These are phyloP conservation scores for Hemithea aestivaria DNA, from an alignment of 2,888 invertebrate species.

Conservation along the genomic window DNA sequence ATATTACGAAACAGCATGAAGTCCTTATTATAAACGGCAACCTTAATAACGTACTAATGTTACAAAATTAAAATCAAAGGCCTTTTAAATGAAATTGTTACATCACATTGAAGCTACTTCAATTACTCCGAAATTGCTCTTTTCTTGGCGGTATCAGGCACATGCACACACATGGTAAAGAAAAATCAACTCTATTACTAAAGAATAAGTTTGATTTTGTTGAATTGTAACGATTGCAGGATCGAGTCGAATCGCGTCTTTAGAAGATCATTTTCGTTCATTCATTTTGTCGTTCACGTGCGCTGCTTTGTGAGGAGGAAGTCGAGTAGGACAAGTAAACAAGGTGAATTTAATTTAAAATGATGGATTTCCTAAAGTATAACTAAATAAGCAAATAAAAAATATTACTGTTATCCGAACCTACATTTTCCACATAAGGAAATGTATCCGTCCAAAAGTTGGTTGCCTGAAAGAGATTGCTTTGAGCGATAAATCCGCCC, in stretches of 20 bases:
- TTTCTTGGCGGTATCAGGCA: slow-evolving; percentile 1
- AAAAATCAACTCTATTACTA: slow-evolving; percentile 14
- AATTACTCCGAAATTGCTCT: slow-evolving; percentile 11
- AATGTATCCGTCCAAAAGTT: too few relatives aligned
- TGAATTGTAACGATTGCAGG: slow-evolving; percentile 8
- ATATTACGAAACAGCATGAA: too few relatives aligned
- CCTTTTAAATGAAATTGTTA: not conserved
- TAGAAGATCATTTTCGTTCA: slow-evolving; percentile 31
- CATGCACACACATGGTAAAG: slow-evolving; percentile 2
- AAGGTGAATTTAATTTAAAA: too few relatives aligned
- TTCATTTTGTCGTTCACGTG: slow-evolving; percentile 30
- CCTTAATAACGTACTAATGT: too few relatives aligned
- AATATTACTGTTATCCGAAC: too few relatives aligned
- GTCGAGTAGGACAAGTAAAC: not conserved
- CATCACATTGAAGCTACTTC: slow-evolving; percentile 2
- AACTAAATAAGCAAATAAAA: too few relatives aligned
- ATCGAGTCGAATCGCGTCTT: slow-evolving; percentile 17
- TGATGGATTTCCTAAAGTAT: not conserved
- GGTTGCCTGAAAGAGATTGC: too few relatives aligned
- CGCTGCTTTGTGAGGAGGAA: slow-evolving; percentile 8
- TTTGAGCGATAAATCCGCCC: too few relatives aligned
- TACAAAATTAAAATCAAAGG: too few relatives aligned
- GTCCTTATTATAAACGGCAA: too few relatives aligned
- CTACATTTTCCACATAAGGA: too few relatives aligned
- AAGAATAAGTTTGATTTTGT: slow-evolving; percentile 11